phyloP scores from a whole-genome alignment of 2,888 invertebrate species.

The Resseliella maxima region DNA sequence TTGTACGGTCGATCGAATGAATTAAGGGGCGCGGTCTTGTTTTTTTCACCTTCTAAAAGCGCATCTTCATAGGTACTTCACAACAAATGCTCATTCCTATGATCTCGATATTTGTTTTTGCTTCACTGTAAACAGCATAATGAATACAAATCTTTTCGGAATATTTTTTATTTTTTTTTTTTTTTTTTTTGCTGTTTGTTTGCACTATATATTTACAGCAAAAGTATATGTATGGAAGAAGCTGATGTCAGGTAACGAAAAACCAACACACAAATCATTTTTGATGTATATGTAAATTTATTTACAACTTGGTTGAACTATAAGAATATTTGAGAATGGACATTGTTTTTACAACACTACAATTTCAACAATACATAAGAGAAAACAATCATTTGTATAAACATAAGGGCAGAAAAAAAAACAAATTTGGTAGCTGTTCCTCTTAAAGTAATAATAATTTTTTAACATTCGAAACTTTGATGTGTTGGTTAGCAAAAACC shows the following conservation, averaged over 20 bases:
- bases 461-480: too few relatives aligned
- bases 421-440: too few relatives aligned
- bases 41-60: conserved; percentile 25
- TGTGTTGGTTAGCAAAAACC: too few relatives aligned
- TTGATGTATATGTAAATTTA: not conserved
- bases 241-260: not conserved
- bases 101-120: conserved; percentile 19
- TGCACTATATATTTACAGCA: not conserved
- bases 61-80: conserved; percentile 40
- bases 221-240: not conserved
- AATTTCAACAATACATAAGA: not conserved
- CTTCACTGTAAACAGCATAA: conserved; percentile 24
- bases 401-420: too few relatives aligned
- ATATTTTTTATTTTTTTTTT: too few relatives aligned
- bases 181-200: not conserved
- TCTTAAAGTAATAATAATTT: too few relatives aligned
- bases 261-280: not conserved
- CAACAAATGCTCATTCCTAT: not conserved
- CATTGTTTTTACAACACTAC: not conserved
- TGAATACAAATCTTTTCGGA: conserved; percentile 30
- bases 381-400: not conserved
- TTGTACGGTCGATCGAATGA: not conserved
- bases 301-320: not conserved
- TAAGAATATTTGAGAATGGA: not conserved
- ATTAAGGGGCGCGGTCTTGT: conserved; percentile 22